Base-by-base conservation (phyloP, 64 coral and sea anemone species). In the Dendronephthya gigantea region DNA sequence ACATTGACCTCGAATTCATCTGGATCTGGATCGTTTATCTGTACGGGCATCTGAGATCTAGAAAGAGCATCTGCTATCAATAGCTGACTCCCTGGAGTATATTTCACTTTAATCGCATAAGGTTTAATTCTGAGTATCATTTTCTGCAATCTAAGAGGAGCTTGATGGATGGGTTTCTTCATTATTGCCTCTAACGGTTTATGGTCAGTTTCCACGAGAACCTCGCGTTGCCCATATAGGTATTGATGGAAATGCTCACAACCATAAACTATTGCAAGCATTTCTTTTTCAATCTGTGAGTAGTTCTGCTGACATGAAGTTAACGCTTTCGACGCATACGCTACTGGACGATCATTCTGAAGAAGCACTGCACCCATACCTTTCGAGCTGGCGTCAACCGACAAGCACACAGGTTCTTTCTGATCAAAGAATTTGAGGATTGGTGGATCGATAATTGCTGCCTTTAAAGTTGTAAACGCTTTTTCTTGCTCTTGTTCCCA, bases 291-390 rank as follows among this genome's bases (percentile, higher is more conserved):
- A 11, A 88, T 87, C 22, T 87, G 86, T 33, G 11, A 68, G 49
- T 87, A 87, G 47, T 87, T 87, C 76, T 87, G 13, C 35, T 87
- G 62, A 68, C 85, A 83, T 25, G 12, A 12, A 75, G 88, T 90
- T 19, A 85, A 82, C 40, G 62, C 39, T 85, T 90, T 90, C 32
- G 88, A 90, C 35, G 83, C 82, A 35, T 90, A 90, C 36, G 88
- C 88, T 8, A 90, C 88, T 47, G 88, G 88, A 17, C 27, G 58
- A 84, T 50, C 43, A 48, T 85, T 84, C 32, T 70, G 66, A 17
- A 70, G 30, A 25, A 70, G 30, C 12, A 70, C 66, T 32, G 66
- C 66, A 17, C 66, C 66, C 19, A 70, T 32, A 70, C 66, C 66
- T 70, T 70, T 70, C 12, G 66, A 70, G 27, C 66, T 70, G 9